Evolutionary conservation across 2,888 invertebrate genomes (phyloP), one percentile per base, ranked within the genome.

Genomic region (Norana najaformis): DNA sequence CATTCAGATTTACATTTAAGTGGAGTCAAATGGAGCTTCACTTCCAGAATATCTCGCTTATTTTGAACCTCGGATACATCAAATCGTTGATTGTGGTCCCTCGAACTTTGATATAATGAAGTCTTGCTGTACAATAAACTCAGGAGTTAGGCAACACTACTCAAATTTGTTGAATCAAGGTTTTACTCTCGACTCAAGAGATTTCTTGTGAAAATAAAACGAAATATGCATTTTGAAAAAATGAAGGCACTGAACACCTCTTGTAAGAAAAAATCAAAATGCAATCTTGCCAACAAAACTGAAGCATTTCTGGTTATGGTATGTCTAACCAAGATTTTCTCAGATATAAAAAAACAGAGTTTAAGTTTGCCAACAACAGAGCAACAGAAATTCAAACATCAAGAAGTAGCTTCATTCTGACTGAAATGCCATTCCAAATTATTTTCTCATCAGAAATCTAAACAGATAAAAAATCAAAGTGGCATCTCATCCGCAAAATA

Each of bases 401-500:
- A 69, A 69, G 69, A 69, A n/a, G 47, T 47, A 47, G 23, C 47
- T 47, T n/a, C 30, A n/a, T 69, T 1, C n/a, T 8, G n/a, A 13
- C 30, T n/a, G 8, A 11, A 69, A 69, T 16, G n/a, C 30, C n/a
- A 69, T 69, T 8, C 69, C n/a, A 69, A 69, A 11, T 1, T 69
- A 16, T 41, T 30, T 69, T 8, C 69, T 69, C n/a, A 69, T 13
- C n/a, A 69, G n/a, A 69, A 3, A 47, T 69, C 69, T 69, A 23
- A 23, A 53, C 23, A 3, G 53, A 53, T 30, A 53, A 53, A n/a
- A 53, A 30, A 23, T 53, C 69, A 85, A 37, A 85, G 23, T 85
- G 85, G 85, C 85, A 85, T 36, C 23, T 85, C 85, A 11, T 85
- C 37, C n/a, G 14, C 38, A 89, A 41, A 88, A 85, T n/a, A 83